phyloP scores from a whole-genome alignment of 2,888 invertebrate species.

The Tenthredo amoena region DNA sequence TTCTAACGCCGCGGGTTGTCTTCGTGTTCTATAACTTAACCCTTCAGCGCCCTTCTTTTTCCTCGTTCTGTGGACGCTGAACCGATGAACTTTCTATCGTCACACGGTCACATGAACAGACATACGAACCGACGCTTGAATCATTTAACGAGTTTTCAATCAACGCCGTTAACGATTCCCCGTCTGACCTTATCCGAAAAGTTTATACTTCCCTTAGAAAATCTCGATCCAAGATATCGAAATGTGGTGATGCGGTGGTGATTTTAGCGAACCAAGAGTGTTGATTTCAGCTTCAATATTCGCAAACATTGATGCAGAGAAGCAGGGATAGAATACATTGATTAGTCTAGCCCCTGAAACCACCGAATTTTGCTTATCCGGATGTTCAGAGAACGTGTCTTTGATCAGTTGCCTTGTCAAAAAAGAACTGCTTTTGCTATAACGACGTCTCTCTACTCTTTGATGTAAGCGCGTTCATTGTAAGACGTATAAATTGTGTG shows the following conservation, averaged over 20 bases:
- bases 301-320: neutral
- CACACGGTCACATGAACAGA: neutral
- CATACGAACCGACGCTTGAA: neutral
- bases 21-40: constrained; percentile 35
- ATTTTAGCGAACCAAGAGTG: neutral
- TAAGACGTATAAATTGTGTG: neutral
- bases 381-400: neutral
- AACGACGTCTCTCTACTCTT: neutral
- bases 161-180: constrained; percentile 17
- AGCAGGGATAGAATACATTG: neutral
- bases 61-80: neutral
- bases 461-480: neutral
- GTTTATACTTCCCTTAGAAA: neutral
- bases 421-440: neutral
- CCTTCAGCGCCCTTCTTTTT: constrained; percentile 1
- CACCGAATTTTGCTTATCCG: neutral
- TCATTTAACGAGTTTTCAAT: constrained; percentile 38
- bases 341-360: neutral
- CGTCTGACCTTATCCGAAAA: constrained; percentile 22
- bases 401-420: neutral
- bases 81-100: neutral
- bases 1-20: constrained; percentile 46
- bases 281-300: neutral
- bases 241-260: neutral
- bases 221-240: neutral